Base-by-base conservation (phyloP, 2,113 vertebrate species). In the Acrocephalus arundinaceus region DNA sequence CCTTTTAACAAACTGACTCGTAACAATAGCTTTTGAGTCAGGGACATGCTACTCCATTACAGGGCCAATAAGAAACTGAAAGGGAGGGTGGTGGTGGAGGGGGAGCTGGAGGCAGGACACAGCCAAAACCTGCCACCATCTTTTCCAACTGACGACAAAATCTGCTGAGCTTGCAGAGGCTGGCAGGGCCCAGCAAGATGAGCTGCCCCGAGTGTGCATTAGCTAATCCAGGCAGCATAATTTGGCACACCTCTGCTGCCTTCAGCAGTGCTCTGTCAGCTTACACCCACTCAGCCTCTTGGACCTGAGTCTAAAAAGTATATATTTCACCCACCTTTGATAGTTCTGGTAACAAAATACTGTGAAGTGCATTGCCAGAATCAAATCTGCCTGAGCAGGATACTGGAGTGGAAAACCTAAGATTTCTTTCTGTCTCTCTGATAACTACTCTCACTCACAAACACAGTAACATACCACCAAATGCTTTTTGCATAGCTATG, bases 241-340 rank as follows among this genome's bases (percentile, higher is more conserved):
- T 25, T 88, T 92, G 88, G 90, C 67, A 88, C 43, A 92, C 20
- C 25, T 72, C 57, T 51, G 45, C 62, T 87, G 81, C 59, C 63
- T 80, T 76, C 79, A 30, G 57, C 33, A 45, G 48, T 1, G 0
- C 22, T 76, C 75, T 3, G 8, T 81, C 76, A 92, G 79, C 70
- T 77, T 90, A 72, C 37, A 90, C 57, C 22, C 61, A 24, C 39
- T 0, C 0, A 48, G 31, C 17, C 23, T 81, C 49, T 83, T 87
- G 70, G 87, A 84, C 54, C 23, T 54, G 8, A 7, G 24, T 81
- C 76, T 86, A 45, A 68, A 80, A 93, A 58, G 93, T 78, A 81
- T 94, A 45, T 92, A 89, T 97, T 96, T 92, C 94, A 96, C 61
- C 46, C 68, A 71, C 88, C 76, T 95, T 90, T 86, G 63, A 93